Base-by-base conservation (phyloP, 2,797 vertebrate species). In the Acrossocheilus wenchowensis region DNA sequence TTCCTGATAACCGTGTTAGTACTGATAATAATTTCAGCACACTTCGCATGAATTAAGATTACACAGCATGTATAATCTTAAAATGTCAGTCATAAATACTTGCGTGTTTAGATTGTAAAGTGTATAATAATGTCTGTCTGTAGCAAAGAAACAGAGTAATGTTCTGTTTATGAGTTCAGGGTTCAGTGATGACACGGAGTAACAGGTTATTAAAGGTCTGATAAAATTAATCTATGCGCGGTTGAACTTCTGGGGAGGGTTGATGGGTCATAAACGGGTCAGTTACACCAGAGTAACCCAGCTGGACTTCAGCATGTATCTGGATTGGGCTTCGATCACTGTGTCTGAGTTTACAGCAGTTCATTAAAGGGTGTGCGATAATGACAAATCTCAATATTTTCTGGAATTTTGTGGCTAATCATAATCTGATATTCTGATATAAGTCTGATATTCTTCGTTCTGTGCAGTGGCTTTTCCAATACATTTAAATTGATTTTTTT, bases 1-100 rank as follows among this genome's bases (percentile, higher is more conserved):
- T 19, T 14, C 81, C 81, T 86, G 91, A 93, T 91, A 91, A 91
- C 34, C 36, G 30, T 17, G 78, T 57, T 21, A 57, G n/a, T 6
- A 6, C 54, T 50, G 82, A 36, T 81, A 21, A 17, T 7, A 7
- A 45, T 15, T 39, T 66, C 4, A 4, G 50, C 69, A 73, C 39
- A 4, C 23, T 19, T 19, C 21, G 39, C 81, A 60, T 72, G 2
- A 26, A 5, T 62, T 83, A 4, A 21, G 52, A 83, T 83, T 21
- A 73, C 21, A 21, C 68, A 60, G 36, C 21, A 43, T 0, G 7
- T 19, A 39, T 21, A 43, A 73, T 41, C 68, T 41, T 26, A 43
- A 36, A 36, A 15, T 15, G 34, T 21, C 21, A 15, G 12, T 78
- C 54, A 15, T 78, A 41, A 66, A 68, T 23, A 1, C 36, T 1